phyloP scores from a whole-genome alignment of 1,140 invertebrate genomes.

The Campodea augens region DNA sequence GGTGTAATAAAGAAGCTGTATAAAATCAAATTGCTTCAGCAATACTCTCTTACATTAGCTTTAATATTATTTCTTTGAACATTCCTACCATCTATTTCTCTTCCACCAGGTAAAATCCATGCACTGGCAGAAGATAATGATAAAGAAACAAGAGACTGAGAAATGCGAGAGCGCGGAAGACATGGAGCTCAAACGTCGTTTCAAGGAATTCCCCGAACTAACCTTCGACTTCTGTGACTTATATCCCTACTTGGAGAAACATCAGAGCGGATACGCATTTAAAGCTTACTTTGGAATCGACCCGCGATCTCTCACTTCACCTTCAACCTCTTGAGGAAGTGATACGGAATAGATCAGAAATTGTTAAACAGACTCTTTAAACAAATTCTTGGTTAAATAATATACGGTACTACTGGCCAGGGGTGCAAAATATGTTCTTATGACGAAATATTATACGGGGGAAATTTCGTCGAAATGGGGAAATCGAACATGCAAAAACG shows the following conservation, averaged over 20 bases:
- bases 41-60: neutral
- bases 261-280: constrained; percentile 43
- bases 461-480: no score
- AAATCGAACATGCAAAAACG: no score
- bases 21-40: neutral
- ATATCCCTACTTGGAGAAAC: constrained; percentile 43
- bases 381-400: no score
- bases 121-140: constrained; percentile 34
- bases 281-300: constrained; percentile 56
- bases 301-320: no score
- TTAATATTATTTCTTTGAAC: constrained; percentile 1
- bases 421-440: no score
- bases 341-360: no score
- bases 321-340: no score
- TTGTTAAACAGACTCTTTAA: no score
- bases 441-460: no score
- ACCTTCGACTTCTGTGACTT: constrained; percentile 54
- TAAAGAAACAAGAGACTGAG: constrained; percentile 27
- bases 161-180: constrained; percentile 31
- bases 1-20: neutral
- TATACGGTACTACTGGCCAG: no score
- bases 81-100: constrained; percentile 10
- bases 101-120: constrained; percentile 30
- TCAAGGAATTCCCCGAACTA: constrained; percentile 47
- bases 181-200: constrained; percentile 34